Base-by-base conservation (phyloP, 2,888 invertebrate species). In the Drosophila aldrichi region DNA sequence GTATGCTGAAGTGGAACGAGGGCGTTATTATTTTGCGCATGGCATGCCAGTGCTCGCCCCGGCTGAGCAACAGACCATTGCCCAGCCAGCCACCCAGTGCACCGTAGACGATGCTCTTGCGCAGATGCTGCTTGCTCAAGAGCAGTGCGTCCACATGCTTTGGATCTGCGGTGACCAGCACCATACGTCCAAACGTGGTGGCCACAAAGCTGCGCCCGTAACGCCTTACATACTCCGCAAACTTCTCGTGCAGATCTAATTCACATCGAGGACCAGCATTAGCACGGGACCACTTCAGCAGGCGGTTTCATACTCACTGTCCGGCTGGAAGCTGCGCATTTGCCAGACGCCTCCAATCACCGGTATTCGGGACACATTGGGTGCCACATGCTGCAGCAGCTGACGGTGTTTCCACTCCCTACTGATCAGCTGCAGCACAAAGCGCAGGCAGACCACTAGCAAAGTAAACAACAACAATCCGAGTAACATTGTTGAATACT, bases 1-100 rank as follows among this genome's bases (percentile, higher is more conserved):
- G 91, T 68, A 96, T 96, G 84, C 95, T 95, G 89, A 96, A 96
- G 92, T 97, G 97, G 91, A 96, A 97, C 0, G 96, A 94, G 0
- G 96, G 96, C 0, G 96, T 96, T 54, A 97, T 92, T 71, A 96
- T 94, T 91, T 96, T 96, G 25, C 97, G 94, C 74, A 95, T 94
- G 0, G 92, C 92, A 77, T 94, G 94, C 97, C 97, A 97, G 91
- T 94, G 94, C 3, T 80, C 60, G 14, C 91, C 92, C 3, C 69
- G 72, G 40, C 92, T 92, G 4, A 92, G 56, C 8, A 93, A 74
- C 4, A 93, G 63, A 0, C 92, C 92, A 20, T 88, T 77, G 32
- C 92, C 92, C 43, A 93, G 66, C 92, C 92, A 93, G n/a, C 80
- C 77, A 1, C 79, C 61, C 1, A 93, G 68, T 12, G 91, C 77